Conservation (phyloP, 1,140 invertebrate species). For the Spodoptera frugiperda region DNA sequence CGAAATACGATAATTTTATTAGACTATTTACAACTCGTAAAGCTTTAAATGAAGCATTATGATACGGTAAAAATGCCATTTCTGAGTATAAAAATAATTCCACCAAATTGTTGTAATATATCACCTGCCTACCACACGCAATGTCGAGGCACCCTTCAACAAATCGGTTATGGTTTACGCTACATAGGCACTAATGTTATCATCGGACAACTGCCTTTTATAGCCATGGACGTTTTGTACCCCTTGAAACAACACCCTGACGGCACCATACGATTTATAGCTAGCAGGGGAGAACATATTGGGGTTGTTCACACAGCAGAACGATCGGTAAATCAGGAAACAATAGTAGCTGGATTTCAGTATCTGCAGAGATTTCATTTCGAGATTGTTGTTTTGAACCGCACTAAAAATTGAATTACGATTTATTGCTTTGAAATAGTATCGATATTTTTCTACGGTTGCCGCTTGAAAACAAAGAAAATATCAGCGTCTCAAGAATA, state of each 20-base stretch:
- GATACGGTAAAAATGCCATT: not conserved
- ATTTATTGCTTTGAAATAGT: not conserved
- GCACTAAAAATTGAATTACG: not conserved
- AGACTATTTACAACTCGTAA: not conserved
- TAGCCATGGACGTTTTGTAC: slow-evolving; percentile 56
- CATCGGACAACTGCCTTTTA: slow-evolving; percentile 65
- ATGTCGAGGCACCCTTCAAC: slow-evolving; percentile 39
- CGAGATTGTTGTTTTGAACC: not conserved
- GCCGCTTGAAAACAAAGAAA: too few relatives aligned
- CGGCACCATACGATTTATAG: slow-evolving; percentile 63
- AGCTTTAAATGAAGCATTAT: not conserved
- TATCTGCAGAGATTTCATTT: not conserved
- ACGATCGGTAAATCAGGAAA: slow-evolving; percentile 41
- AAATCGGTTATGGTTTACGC: slow-evolving; percentile 62
- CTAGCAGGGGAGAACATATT: slow-evolving; percentile 52
- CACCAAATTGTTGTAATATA: not conserved
- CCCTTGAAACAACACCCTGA: slow-evolving; percentile 60
- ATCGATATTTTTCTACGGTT: not conserved
- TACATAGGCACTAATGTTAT: slow-evolving; percentile 63
- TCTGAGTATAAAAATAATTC: not conserved
- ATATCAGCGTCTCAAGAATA: too few relatives aligned
- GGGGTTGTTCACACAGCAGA: slow-evolving; percentile 44
- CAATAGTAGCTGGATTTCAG: slow-evolving; percentile 19
- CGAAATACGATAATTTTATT: not conserved
- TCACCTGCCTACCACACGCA: not conserved